These are phyloP conservation scores for Lanius collurio DNA, from an alignment of 2,113 vertebrate genomes.

Conservation along the genomic window DNA sequence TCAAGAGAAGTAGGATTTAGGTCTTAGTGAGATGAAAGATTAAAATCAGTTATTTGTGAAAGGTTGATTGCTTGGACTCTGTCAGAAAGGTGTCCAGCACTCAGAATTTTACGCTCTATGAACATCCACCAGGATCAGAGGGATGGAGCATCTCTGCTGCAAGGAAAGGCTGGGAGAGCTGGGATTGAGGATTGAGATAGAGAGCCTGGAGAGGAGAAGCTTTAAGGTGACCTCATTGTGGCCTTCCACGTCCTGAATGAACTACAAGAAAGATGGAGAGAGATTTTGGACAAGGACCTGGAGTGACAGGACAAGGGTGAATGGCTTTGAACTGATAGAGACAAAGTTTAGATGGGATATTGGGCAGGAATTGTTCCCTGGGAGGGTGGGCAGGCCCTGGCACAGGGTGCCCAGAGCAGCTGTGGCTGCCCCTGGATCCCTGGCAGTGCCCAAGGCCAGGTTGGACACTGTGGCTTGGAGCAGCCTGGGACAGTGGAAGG, in stretches of 20 bases:
- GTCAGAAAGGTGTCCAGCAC: rapidly evolving
- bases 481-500: neutral
- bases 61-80: neutral
- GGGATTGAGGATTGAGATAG: neutral
- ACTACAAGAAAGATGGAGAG: rapidly evolving
- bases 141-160: neutral
- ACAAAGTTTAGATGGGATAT: rapidly evolving
- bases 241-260: neutral
- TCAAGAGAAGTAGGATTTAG: neutral
- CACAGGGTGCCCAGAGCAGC: neutral
- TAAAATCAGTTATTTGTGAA: neutral
- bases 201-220: neutral
- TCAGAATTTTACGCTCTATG: neutral
- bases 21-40: neutral
- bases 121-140: neutral
- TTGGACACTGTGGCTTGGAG: neutral
- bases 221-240: rapidly evolving
- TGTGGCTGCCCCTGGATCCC: neutral
- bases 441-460: neutral
- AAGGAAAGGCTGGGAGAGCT: neutral
- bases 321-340: rapidly evolving
- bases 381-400: rapidly evolving
- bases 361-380: rapidly evolving
- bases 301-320: neutral
- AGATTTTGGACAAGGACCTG: rapidly evolving